Percentiles rank a stretch among this genome's conserved stretches.
phyloP scores from a whole-genome alignment of 2,113 vertebrate genomes.

The Pollimyrus isidori region DNA sequence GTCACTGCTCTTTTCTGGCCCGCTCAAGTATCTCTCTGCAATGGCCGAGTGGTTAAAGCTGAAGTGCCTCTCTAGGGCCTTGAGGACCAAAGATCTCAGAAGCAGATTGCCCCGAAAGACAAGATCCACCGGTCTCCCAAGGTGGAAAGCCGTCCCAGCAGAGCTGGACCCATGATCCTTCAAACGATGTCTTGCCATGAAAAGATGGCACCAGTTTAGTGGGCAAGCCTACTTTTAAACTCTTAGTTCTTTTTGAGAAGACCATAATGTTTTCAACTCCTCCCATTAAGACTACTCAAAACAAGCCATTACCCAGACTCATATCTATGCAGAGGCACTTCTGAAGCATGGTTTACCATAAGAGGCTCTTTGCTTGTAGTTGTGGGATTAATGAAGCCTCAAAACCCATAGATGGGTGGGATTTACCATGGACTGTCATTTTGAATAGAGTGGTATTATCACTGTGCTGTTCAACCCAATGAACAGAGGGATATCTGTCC shows the following conservation, averaged over 20 bases:
- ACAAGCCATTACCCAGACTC: background rate
- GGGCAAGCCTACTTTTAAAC: background rate
- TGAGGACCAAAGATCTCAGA: constrained; percentile 31
- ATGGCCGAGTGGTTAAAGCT: constrained; percentile 33
- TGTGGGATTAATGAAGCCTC: background rate
- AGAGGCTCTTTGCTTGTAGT: constrained; percentile 10
- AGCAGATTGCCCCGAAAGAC: constrained; percentile 29
- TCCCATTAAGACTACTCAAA: background rate
- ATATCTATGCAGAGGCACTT: background rate
- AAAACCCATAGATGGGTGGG: background rate
- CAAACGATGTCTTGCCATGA: background rate
- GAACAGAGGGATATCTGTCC: background rate
- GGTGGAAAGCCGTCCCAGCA: background rate
- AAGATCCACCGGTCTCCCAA: background rate
- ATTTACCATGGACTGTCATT: background rate
- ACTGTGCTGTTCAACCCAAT: background rate
- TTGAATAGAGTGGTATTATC: background rate
- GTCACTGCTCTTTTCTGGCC: background rate
- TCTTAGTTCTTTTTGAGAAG: background rate
- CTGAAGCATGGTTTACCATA: background rate
- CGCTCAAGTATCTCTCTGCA: constrained; percentile 28
- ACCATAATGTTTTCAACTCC: constrained; percentile 2
- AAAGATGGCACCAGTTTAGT: background rate
- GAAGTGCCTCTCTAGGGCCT: constrained; percentile 36
- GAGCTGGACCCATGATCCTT: background rate